Evolutionary conservation across 2,113 vertebrate genomes (phyloP).

Genomic region (Misgurnus mizolepis): DNA sequence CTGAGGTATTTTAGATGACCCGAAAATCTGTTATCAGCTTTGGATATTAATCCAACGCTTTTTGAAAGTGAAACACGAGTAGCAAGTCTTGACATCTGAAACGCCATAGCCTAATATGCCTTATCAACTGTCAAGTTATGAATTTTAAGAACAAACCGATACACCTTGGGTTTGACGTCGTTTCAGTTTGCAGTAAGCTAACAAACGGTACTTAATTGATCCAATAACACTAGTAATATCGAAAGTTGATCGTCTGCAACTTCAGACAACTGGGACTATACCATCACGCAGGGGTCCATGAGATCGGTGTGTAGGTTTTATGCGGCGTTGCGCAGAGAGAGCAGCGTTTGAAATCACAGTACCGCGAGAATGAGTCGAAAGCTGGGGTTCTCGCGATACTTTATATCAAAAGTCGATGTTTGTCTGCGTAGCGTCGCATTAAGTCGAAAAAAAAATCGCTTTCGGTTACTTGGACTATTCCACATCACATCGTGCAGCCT

Average conservation of each 20-base stretch:
- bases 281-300: constrained; percentile 30
- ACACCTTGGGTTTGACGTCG: not conserved
- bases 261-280: not conserved
- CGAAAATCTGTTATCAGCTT: constrained; percentile 13
- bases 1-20: constrained; percentile 59
- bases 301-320: not conserved
- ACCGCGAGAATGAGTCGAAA: no score
- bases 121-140: not conserved
- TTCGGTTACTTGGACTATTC: not conserved
- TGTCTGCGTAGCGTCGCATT: no score
- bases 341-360: no score
- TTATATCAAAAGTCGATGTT: no score
- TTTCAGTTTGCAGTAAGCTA: not conserved
- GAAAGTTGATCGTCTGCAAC: constrained; percentile 1
- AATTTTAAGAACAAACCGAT: not conserved
- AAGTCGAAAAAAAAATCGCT: no score
- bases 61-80: constrained; percentile 42
- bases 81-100: constrained; percentile 59
- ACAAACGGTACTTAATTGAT: not conserved
- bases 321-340: no score
- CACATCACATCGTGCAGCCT: constrained; percentile 5
- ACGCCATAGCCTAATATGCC: constrained; percentile 65
- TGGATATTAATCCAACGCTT: not conserved
- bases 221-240: not conserved
- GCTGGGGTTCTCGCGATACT: no score